Percentiles rank a stretch among this genome's conserved stretches.
phyloP scores from a whole-genome alignment of 2,113 vertebrate species.

The Zosterops borbonicus region DNA sequence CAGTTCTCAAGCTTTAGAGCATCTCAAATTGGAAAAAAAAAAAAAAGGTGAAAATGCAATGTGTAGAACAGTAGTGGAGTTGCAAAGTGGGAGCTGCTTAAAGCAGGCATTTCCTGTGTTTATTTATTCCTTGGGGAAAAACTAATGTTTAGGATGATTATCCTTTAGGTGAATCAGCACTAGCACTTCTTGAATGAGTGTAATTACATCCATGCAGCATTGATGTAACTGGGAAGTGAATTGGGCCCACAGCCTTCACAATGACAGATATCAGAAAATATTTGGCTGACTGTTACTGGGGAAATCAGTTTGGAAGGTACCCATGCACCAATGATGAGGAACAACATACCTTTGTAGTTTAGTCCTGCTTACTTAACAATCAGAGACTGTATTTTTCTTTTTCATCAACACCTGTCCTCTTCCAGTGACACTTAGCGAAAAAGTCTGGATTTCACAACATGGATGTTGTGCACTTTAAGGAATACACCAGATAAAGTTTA shows the following conservation, averaged over 20 bases:
- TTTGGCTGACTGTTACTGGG: not conserved
- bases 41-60: conserved; percentile 2
- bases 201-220: not conserved
- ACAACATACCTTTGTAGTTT: not conserved
- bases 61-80: not conserved
- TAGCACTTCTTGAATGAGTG: conserved; percentile 19
- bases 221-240: not conserved
- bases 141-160: not conserved
- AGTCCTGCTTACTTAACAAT: not conserved
- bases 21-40: not conserved
- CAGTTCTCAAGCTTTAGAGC: conserved; percentile 12
- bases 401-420: not conserved
- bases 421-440: not conserved
- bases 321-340: not conserved
- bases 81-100: not conserved
- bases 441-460: not conserved
- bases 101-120: not conserved
- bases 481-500: not conserved
- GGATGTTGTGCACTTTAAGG: not conserved
- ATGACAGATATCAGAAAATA: not conserved
- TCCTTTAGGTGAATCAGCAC: conserved; percentile 22
- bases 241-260: not conserved
- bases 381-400: not conserved
- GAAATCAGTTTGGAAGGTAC: not conserved
- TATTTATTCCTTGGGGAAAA: conserved; percentile 4